Percentiles rank a stretch among this genome's conserved stretches.
Evolutionary conservation across 2,888 invertebrate genomes (phyloP).

Genomic region (Lysandra bellargus): DNA sequence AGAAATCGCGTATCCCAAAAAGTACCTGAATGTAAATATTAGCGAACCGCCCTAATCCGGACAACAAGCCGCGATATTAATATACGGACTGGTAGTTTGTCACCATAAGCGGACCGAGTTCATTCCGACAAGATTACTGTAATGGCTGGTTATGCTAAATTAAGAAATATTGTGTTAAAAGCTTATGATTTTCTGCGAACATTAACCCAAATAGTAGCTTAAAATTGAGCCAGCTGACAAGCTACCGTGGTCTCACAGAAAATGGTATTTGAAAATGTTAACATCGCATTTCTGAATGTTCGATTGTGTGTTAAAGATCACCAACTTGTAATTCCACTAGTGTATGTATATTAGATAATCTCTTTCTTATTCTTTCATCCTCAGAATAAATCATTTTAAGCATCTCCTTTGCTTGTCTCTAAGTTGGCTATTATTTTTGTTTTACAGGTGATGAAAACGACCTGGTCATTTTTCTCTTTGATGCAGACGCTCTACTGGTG

Average conservation of each 20-base stretch:
- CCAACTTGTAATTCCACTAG: no score
- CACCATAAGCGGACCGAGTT: not conserved
- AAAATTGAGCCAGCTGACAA: not conserved
- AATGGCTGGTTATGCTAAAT: not conserved
- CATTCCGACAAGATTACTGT: not conserved
- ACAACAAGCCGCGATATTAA: not conserved
- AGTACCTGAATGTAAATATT: not conserved
- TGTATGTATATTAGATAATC: no score
- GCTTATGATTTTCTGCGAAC: not conserved
- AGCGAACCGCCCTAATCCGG: not conserved
- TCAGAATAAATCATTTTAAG: no score
- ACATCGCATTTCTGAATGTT: no score
- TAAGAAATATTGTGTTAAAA: not conserved
- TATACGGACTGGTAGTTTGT: conserved; percentile 14
- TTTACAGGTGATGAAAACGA: conserved; percentile 43
- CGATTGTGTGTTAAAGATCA: no score
- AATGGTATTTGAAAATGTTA: no score
- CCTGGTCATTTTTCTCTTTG: conserved; percentile 43
- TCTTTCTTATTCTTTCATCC: no score
- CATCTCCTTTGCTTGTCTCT: not conserved
- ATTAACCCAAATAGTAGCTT: not conserved
- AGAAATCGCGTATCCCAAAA: not conserved
- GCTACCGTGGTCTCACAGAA: no score
- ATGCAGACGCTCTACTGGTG: conserved; percentile 38
- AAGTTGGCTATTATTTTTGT: not conserved